Percentiles rank a stretch among this genome's conserved stretches.
Evolutionary conservation across 2,797 vertebrate genomes (phyloP).

Genomic region (Botia almorhae): DNA sequence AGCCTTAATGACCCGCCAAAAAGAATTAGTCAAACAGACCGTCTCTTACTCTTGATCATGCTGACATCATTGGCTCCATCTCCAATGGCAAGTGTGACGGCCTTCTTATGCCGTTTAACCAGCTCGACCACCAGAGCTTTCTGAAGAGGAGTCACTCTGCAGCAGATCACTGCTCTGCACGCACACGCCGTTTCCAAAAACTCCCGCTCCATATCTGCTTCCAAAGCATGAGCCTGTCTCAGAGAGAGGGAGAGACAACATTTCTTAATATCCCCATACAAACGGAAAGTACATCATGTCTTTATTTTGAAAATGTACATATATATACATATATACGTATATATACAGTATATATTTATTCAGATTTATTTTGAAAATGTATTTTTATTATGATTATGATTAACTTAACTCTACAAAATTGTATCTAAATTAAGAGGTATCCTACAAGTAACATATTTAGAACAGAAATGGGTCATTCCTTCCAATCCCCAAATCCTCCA

Average conservation of each 20-base stretch:
- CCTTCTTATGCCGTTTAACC: conserved; percentile 93
- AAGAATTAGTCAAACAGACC: not conserved
- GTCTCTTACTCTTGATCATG: conserved; percentile 95
- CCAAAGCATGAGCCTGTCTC: conserved; percentile 89
- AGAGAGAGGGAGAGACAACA: not conserved
- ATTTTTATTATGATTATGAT: no score
- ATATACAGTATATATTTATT: no score
- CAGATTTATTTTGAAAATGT: no score
- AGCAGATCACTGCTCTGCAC: conserved; percentile 93
- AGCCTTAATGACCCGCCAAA: not conserved
- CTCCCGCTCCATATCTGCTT: conserved; percentile 92
- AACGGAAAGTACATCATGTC: no score
- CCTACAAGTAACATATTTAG: no score
- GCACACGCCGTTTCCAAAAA: conserved; percentile 88
- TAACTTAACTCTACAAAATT: no score
- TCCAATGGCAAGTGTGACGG: conserved; percentile 91
- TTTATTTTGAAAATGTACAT: no score
- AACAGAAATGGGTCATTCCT: no score
- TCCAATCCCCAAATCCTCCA: not conserved
- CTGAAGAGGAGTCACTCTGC: conserved; percentile 92
- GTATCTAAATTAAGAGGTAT: no score
- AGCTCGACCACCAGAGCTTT: conserved; percentile 96
- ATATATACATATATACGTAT: no score
- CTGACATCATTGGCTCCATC: conserved; percentile 94
- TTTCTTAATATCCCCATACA: not conserved